Percentiles rank a stretch among this genome's conserved stretches.
phyloP scores from a whole-genome alignment of 2,797 vertebrate genomes.

The Coccyzus lansbergi region DNA sequence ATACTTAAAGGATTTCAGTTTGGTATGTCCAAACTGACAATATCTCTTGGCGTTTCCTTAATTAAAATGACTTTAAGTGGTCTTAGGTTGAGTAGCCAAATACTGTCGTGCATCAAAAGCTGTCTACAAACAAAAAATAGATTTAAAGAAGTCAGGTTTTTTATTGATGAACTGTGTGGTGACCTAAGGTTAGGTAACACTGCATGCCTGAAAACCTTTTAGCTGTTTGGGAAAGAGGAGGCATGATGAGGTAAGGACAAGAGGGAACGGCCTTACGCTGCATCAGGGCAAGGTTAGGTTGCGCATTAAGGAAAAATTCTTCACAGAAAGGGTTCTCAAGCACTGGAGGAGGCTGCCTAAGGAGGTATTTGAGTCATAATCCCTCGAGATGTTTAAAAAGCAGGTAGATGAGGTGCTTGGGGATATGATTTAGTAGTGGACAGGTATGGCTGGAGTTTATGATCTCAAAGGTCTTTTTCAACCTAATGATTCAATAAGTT shows the following conservation, averaged over 20 bases:
- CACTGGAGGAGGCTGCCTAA: too few species aligned
- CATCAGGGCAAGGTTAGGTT: too few species aligned
- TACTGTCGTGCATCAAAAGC: not conserved
- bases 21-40: not conserved
- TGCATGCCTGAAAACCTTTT: not conserved
- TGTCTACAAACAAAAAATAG: not conserved
- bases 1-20: not conserved
- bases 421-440: too few species aligned
- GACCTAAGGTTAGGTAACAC: not conserved
- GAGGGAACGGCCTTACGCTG: too few species aligned
- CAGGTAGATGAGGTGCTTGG: too few species aligned
- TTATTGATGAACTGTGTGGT: not conserved
- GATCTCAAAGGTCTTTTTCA: too few species aligned
- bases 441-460: too few species aligned
- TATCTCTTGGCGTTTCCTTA: not conserved
- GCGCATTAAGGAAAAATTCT: too few species aligned
- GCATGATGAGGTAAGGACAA: not conserved
- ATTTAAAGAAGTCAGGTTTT: not conserved
- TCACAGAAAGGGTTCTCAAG: too few species aligned
- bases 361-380: too few species aligned
- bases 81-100: not conserved
- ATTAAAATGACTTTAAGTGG: not conserved
- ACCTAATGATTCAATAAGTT: not conserved
- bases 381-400: too few species aligned
- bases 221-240: not conserved